These are phyloP conservation scores for Tupiocoris notatus DNA, from an alignment of 2,888 invertebrate species.

Conservation along the genomic window DNA sequence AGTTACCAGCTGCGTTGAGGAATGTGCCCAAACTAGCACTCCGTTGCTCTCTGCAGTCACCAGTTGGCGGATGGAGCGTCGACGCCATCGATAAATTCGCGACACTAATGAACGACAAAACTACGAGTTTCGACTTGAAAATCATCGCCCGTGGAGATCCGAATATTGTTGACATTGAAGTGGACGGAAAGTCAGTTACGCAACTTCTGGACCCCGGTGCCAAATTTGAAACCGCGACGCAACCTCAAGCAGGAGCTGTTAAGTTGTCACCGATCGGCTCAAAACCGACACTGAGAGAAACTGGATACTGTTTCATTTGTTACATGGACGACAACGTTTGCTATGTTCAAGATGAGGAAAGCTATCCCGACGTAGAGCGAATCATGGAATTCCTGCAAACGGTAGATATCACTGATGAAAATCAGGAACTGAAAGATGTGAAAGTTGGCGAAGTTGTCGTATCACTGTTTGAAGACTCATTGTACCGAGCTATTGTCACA, in stretches of 20 bases:
- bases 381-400: neutral
- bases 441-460: slow-evolving; percentile 64
- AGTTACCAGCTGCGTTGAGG: slow-evolving; percentile 63
- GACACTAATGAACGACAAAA: neutral
- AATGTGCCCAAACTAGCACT: slow-evolving; percentile 62
- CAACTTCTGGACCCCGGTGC: neutral
- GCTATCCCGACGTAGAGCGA: neutral
- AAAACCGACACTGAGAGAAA: neutral
- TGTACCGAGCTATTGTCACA: slow-evolving; percentile 61
- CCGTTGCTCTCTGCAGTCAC: slow-evolving; percentile 59
- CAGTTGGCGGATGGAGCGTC: slow-evolving; percentile 27
- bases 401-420: slow-evolving; percentile 2
- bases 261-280: neutral
- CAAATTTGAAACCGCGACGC: neutral
- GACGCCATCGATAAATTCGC: slow-evolving; percentile 29
- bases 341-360: neutral
- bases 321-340: neutral
- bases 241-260: neutral
- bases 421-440: slow-evolving; percentile 55
- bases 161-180: slow-evolving; percentile 18
- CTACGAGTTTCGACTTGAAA: slow-evolving; percentile 15
- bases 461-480: slow-evolving; percentile 67
- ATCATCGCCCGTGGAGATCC: slow-evolving; percentile 21
- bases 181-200: slow-evolving; percentile 15
- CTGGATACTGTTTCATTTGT: neutral